Evolutionary conservation across 2,113 vertebrate species (phyloP), one percentile per base, ranked within the genome.

Genomic region (Tenebrosternarchus preto): DNA sequence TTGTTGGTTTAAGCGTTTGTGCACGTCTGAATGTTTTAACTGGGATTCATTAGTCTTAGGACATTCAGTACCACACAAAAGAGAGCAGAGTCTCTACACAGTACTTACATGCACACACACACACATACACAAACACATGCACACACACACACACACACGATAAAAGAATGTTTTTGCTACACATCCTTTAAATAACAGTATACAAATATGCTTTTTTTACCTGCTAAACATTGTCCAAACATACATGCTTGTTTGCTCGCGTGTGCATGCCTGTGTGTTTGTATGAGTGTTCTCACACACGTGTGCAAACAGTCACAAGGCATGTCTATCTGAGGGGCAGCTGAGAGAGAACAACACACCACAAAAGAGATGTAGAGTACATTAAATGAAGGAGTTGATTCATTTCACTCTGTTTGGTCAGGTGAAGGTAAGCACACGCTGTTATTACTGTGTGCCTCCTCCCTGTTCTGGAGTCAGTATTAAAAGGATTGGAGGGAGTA

Each of bases 221-320:
- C 24, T 55, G 16, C 24, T 2, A 29, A 24, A 24, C 39, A 5
- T 53, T 71, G 15, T 27, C 19, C 33, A 46, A 56, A 19, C n/a
- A 5, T 4, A 22, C 17, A 25, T 25, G 12, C 59, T 75, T 76
- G 73, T 76, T 46, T 39, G 31, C 17, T 4, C 9, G 20, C 25
- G 57, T 60, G 20, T 60, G 20, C 25, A 5, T 60, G 59, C 31
- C 3, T 39, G 5, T 63, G 25, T 31, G 61, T 77, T 20, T 33
- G 76, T 31, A 33, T 33, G 20, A 15, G 43, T 50, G 15, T n/a
- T 67, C 29, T 19, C 29, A 33, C 63, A 68, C 64, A 15, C 27
- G 60, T 80, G 61, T 59, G 36, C 75, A 61, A 22, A 73, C 79
- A 80, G 31, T 80, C 61, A 80, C 79, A 25, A 59, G 61, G 71